Evolutionary conservation across 2,888 invertebrate genomes (phyloP).

Genomic region (Blastobasis adustella): DNA sequence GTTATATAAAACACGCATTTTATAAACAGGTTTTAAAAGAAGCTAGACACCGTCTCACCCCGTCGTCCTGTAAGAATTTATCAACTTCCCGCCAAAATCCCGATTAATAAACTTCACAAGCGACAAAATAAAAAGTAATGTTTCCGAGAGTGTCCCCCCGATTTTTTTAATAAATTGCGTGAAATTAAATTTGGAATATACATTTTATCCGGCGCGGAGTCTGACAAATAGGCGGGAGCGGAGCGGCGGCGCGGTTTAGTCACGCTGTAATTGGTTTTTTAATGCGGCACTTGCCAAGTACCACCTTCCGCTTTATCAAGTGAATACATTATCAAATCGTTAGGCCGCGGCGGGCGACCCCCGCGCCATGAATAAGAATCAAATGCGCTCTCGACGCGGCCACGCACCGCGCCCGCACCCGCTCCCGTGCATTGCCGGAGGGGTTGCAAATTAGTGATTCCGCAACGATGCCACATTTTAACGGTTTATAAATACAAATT

Average conservation of each 20-base stretch:
- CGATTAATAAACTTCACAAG: constrained; percentile 55
- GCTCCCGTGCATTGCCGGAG: constrained; percentile 24
- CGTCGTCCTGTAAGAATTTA: neutral
- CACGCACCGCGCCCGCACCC: constrained; percentile 25
- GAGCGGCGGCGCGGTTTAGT: constrained; percentile 66
- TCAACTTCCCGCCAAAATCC: constrained; percentile 29
- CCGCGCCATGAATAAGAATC: constrained; percentile 67
- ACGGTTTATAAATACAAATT: constrained; percentile 64
- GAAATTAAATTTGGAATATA: constrained; percentile 74
- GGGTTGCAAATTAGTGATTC: constrained; percentile 64
- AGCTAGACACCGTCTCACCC: too few species aligned
- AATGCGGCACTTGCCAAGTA: constrained; percentile 69
- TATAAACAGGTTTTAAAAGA: too few species aligned
- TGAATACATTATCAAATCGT: constrained; percentile 75
- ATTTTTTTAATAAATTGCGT: constrained; percentile 65
- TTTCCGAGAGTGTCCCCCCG: constrained; percentile 47
- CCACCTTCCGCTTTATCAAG: constrained; percentile 72
- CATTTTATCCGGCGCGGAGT: constrained; percentile 65
- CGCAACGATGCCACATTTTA: constrained; percentile 48
- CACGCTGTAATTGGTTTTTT: constrained; percentile 74
- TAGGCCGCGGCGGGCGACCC: constrained; percentile 57
- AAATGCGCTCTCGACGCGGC: constrained; percentile 52
- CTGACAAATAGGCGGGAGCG: constrained; percentile 60
- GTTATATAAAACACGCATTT: too few species aligned
- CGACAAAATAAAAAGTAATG: constrained; percentile 58